phyloP scores from a whole-genome alignment of 2,888 invertebrate genomes.

The Scelioninae gen. 1 region DNA sequence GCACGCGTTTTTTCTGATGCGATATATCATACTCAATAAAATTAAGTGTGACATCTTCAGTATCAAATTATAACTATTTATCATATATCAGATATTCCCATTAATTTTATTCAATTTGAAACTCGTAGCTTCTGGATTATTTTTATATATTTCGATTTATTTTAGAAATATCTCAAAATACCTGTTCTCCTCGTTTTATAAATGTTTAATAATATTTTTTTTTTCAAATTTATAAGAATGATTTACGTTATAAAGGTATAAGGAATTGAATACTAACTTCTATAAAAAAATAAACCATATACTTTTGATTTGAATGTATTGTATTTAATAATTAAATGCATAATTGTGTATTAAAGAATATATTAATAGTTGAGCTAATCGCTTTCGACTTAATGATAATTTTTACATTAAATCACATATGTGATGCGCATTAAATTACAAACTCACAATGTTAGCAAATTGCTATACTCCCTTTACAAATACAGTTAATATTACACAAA shows the following conservation, averaged over 20 bases:
- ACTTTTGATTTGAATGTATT: slow-evolving; percentile 31
- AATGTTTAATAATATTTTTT: neutral
- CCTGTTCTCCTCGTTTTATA: too few species aligned
- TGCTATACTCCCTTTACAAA: slow-evolving; percentile 40
- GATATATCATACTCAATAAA: slow-evolving; percentile 20
- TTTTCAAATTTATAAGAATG: neutral
- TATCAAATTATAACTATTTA: slow-evolving; percentile 31
- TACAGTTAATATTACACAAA: slow-evolving; percentile 47
- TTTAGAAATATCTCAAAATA: neutral
- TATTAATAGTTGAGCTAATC: slow-evolving; percentile 61
- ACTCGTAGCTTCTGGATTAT: slow-evolving; percentile 28
- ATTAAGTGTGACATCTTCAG: neutral
- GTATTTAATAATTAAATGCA: slow-evolving; percentile 47
- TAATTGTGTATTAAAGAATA: slow-evolving; percentile 43
- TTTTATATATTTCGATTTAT: slow-evolving; percentile 7
- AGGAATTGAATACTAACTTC: neutral
- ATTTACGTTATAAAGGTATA: neutral
- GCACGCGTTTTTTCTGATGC: slow-evolving; percentile 35
- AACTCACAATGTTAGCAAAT: slow-evolving; percentile 32
- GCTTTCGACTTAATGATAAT: slow-evolving; percentile 50
- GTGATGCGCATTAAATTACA: slow-evolving; percentile 50
- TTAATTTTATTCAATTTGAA: neutral
- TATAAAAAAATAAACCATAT: slow-evolving; percentile 4
- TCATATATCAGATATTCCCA: slow-evolving; percentile 30
- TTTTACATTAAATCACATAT: slow-evolving; percentile 55